Conservation (phyloP, 2,888 invertebrate species). For the Acronicta alni region DNA sequence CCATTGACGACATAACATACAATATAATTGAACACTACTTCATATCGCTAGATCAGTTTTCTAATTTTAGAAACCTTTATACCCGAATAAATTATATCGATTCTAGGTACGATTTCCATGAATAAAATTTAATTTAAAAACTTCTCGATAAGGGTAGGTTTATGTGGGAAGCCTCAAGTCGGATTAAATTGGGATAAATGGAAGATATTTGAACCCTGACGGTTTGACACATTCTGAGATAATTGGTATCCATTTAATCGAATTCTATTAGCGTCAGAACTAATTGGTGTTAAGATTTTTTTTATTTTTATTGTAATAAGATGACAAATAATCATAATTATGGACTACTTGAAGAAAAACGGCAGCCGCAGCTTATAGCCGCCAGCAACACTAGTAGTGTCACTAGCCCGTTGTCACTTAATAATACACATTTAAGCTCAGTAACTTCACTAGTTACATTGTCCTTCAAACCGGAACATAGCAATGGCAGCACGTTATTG, state of each 20-base stretch:
- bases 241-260: conserved; percentile 2
- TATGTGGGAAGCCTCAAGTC: conserved; percentile 34
- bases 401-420: too few relatives aligned
- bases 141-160: conserved; percentile 47
- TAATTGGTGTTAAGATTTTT: too few relatives aligned
- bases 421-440: too few relatives aligned
- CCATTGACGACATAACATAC: background rate
- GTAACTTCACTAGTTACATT: too few relatives aligned
- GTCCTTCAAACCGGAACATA: too few relatives aligned
- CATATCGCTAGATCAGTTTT: background rate
- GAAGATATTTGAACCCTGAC: conserved; percentile 32
- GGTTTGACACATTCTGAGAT: conserved; percentile 5
- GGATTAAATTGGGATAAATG: conserved; percentile 39
- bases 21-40: background rate
- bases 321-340: too few relatives aligned
- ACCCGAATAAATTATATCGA: conserved; percentile 32
- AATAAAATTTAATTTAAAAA: conserved; percentile 47
- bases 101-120: conserved; percentile 24
- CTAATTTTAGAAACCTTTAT: conserved; percentile 12
- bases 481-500: too few relatives aligned
- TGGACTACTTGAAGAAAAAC: too few relatives aligned
- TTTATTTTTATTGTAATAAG: too few relatives aligned
- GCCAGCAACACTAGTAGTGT: too few relatives aligned
- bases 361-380: too few relatives aligned
- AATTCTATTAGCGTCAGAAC: background rate